Evolutionary conservation across 2,797 vertebrate genomes (phyloP).

Genomic region (Pangasius larnaudii): DNA sequence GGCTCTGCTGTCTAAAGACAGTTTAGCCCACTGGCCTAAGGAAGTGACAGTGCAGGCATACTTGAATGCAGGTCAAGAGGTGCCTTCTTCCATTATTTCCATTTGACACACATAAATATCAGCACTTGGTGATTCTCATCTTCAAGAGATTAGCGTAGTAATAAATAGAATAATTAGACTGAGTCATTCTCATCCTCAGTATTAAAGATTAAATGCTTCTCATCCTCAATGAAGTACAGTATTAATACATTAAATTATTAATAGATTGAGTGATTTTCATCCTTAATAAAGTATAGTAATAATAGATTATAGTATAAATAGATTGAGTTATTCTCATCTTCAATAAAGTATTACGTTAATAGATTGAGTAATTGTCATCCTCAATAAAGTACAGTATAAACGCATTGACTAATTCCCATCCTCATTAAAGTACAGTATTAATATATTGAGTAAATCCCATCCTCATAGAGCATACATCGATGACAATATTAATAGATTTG

Average conservation of each 20-base stretch:
- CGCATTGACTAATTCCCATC: not conserved
- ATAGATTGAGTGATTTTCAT: not conserved
- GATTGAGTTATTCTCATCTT: not conserved
- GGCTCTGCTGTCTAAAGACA: not conserved
- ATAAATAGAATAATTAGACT: not conserved
- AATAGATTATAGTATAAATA: not conserved
- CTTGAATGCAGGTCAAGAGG: not conserved
- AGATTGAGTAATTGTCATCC: not conserved
- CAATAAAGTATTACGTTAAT: not conserved
- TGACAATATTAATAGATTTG: not conserved
- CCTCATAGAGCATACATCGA: not conserved
- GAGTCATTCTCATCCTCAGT: not conserved
- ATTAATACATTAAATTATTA: not conserved
- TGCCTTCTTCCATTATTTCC: not conserved
- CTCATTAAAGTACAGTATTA: not conserved
- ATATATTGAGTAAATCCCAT: not conserved
- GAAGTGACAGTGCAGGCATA: not conserved
- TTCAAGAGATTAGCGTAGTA: not conserved
- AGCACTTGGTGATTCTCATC: not conserved
- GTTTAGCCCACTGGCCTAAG: not conserved
- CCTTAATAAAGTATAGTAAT: not conserved
- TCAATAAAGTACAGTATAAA: not conserved
- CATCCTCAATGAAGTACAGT: not conserved
- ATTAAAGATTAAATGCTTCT: not conserved
- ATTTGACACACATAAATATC: not conserved